Evolutionary conservation across 2,888 invertebrate species (phyloP), one percentile per base, ranked within the genome.

Genomic region (Drosophila borealis): DNA sequence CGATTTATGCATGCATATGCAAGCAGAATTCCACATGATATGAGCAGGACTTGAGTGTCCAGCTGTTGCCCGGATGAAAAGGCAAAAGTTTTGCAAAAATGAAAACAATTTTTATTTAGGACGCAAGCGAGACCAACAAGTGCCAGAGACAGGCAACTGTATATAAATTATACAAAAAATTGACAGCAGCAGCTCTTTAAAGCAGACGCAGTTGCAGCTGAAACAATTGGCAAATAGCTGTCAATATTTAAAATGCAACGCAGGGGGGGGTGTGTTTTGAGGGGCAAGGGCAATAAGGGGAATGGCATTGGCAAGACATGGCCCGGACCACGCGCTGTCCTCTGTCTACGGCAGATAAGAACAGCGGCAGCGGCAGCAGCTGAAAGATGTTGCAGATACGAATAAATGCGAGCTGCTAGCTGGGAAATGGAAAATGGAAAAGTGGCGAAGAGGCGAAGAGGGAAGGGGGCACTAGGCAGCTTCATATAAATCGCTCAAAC

Each of bases 171-270:
- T 29, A 17, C 17, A 29, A 39, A 21, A 51, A 37, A 70, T 85
- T 71, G 85, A 81, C n/a, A 56, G 45, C 41, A 41, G 41, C 46
- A 46, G 44, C 39, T 45, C 65, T 70, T 62, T 71, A 56, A 63
- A 62, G 53, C 59, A 60, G 56, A 45, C 37, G 59, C 56, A 55
- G 46, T 62, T 70, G 64, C 66, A 64, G 61, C 63, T 70, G 72
- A 71, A 68, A 77, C 83, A 83, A 83, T 90, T 87, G 81, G 88
- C 88, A 85, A 89, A 81, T 85, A 71, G 89, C 81, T 89, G 89
- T 87, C 90, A 90, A 88, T 88, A 87, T 85, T 88, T 85, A 61
- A 81, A 89, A 85, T 67, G 66, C 61, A 17, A 17, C 17, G 17
- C 17, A 17, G 0, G 17, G 70, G 29, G 8, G 8, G 0, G 29